A percentile compares a stretch with the other conserved stretches of the same genome.
These are phyloP conservation scores for Sapajus apella DNA, from an alignment of 2,113 vertebrate genomes.

Conservation along the genomic window DNA sequence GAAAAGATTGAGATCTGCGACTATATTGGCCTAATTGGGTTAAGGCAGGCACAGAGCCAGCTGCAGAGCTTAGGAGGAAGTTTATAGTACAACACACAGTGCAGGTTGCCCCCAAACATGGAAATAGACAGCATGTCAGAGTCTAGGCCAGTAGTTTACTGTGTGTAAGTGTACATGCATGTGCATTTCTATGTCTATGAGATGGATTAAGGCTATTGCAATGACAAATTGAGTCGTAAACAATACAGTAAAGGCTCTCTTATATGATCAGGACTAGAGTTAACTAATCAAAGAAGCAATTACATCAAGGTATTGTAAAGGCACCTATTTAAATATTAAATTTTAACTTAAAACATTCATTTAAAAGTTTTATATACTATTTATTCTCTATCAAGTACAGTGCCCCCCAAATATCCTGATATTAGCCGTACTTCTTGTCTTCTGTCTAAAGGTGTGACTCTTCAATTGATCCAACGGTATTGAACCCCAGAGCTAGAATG, in stretches of 20 bases:
- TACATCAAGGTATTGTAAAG: background rate
- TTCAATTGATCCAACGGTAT: background rate
- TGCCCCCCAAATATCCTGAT: background rate
- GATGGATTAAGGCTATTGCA: background rate
- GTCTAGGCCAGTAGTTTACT: background rate
- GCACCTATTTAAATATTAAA: background rate
- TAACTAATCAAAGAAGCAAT: background rate
- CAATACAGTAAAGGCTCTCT: background rate
- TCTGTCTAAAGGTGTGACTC: background rate
- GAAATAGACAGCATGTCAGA: background rate
- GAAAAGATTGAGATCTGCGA: background rate
- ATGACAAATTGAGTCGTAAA: background rate
- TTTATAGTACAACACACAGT: background rate
- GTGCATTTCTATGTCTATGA: background rate
- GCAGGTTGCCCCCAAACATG: background rate
- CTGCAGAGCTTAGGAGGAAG: background rate
- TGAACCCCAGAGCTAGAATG: background rate
- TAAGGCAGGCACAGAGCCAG: background rate
- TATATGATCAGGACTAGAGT: background rate
- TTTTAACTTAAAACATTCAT: background rate
- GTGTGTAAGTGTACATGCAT: background rate
- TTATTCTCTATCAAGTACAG: slow-evolving; percentile 25
- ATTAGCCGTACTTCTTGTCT: background rate
- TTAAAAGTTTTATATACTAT: background rate
- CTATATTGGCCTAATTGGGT: background rate